These are phyloP conservation scores for Ethmia dodecea DNA, from an alignment of 2,888 invertebrate species.

Conservation along the genomic window DNA sequence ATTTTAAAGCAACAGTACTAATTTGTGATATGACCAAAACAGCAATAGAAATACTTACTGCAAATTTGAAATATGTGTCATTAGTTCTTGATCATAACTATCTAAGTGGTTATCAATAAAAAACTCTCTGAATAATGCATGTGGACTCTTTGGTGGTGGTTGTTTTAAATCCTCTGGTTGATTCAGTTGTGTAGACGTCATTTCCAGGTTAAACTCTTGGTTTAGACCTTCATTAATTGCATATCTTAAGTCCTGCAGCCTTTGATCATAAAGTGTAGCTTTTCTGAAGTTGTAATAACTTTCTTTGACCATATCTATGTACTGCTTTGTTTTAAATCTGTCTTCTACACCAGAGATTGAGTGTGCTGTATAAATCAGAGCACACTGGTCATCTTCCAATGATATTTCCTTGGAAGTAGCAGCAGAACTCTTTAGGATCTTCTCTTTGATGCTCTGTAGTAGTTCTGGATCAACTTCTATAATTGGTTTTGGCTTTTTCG, in stretches of 20 bases:
- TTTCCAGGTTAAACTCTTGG: constrained; percentile 53
- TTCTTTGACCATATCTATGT: constrained; percentile 58
- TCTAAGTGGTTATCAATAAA: constrained; percentile 62
- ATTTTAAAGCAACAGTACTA: too few species aligned
- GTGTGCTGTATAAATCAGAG: constrained; percentile 57
- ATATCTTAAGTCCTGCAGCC: constrained; percentile 60
- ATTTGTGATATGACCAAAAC: too few species aligned
- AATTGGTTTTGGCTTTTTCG: constrained; percentile 33
- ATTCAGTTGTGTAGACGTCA: constrained; percentile 14
- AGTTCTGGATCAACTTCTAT: constrained; percentile 61
- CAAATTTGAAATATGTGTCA: constrained; percentile 53
- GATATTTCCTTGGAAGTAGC: constrained; percentile 27
- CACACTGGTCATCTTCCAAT: constrained; percentile 64
- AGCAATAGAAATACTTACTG: constrained; percentile 50
- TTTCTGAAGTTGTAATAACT: constrained; percentile 71
- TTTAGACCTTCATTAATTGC: constrained; percentile 68
- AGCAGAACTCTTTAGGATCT: constrained; percentile 47
- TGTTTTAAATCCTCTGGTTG: constrained; percentile 20
- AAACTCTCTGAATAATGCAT: constrained; percentile 62
- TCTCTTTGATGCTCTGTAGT: constrained; percentile 58
- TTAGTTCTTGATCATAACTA: constrained; percentile 60
- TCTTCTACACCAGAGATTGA: constrained; percentile 47
- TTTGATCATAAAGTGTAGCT: constrained; percentile 64
- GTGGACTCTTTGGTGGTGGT: constrained; percentile 50
- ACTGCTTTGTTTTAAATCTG: constrained; percentile 50